A percentile compares a stretch with the other conserved stretches of the same genome.
Conservation (phyloP, 2,888 invertebrate genomes). For the Dyspetes luteomarginatus region DNA sequence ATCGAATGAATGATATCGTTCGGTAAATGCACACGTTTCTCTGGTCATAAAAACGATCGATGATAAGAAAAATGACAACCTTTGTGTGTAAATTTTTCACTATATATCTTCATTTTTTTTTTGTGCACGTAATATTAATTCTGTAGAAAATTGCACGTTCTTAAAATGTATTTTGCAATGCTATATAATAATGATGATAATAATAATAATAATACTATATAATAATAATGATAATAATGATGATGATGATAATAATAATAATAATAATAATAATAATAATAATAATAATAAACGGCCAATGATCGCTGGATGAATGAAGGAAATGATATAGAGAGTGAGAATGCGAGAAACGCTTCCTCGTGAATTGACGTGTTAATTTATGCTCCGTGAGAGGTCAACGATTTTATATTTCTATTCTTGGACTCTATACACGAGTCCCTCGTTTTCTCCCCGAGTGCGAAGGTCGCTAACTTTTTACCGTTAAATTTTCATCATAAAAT, state of each 20-base stretch:
- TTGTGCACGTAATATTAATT: background rate
- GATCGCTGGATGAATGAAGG: slow-evolving; percentile 19
- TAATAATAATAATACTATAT: too few relatives aligned
- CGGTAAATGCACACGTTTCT: too few relatives aligned
- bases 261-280: too few relatives aligned
- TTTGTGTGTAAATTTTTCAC: slow-evolving; percentile 30
- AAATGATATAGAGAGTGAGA: background rate
- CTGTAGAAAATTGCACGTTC: background rate
- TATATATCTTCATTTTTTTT: too few relatives aligned
- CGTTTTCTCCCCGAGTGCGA: background rate
- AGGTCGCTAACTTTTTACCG: background rate
- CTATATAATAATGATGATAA: too few relatives aligned
- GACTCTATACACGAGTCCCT: background rate
- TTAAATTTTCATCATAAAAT: background rate
- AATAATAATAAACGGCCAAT: background rate
- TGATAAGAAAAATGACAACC: slow-evolving; percentile 53
- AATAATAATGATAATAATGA: too few relatives aligned
- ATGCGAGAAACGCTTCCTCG: background rate
- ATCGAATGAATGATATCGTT: slow-evolving; percentile 24
- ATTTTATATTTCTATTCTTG: slow-evolving; percentile 17
- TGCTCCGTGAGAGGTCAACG: background rate
- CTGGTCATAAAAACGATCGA: slow-evolving; percentile 26
- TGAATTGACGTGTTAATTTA: slow-evolving; percentile 18
- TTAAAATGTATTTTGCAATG: slow-evolving; percentile 16
- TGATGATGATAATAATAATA: too few relatives aligned